These are phyloP conservation scores for Platyura marginata DNA, from an alignment of 1,140 invertebrate species.

Conservation along the genomic window DNA sequence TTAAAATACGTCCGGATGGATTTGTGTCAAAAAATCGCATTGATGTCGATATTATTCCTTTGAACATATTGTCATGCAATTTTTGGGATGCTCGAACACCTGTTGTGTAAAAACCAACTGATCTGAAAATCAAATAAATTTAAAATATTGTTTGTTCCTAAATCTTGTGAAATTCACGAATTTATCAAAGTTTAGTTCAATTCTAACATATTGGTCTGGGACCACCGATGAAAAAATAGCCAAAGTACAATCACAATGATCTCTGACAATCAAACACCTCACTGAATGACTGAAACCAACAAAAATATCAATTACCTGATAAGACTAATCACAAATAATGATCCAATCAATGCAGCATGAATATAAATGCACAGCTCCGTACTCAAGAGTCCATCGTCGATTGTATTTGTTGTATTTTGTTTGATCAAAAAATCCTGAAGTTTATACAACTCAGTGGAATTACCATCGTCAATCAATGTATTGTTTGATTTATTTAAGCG, in stretches of 20 bases:
- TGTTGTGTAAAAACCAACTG: slow-evolving; percentile 2
- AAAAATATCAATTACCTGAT: no score
- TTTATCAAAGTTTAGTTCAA: not conserved
- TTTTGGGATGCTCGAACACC: slow-evolving; percentile 2
- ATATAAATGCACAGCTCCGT: no score
- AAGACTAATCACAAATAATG: no score
- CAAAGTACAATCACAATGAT: not conserved
- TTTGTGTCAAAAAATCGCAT: slow-evolving; percentile 69
- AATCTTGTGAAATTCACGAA: slow-evolving; percentile 1
- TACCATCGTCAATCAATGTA: no score
- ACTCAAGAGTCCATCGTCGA: no score
- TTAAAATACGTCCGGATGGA: slow-evolving; percentile 51
- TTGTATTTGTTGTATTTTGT: no score
- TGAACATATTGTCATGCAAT: slow-evolving; percentile 3
- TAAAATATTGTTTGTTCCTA: not conserved
- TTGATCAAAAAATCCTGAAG: no score
- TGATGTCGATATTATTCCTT: slow-evolving; percentile 20
- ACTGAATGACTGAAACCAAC: no score
- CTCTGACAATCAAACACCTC: not conserved
- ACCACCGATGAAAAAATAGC: not conserved
- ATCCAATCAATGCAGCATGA: no score
- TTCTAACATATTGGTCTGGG: not conserved
- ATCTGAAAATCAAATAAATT: not conserved
- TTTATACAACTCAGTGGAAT: no score
- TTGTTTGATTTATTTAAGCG: no score